phyloP scores from a whole-genome alignment of 2,113 vertebrate species.

The Thryonomys swinderianus region DNA sequence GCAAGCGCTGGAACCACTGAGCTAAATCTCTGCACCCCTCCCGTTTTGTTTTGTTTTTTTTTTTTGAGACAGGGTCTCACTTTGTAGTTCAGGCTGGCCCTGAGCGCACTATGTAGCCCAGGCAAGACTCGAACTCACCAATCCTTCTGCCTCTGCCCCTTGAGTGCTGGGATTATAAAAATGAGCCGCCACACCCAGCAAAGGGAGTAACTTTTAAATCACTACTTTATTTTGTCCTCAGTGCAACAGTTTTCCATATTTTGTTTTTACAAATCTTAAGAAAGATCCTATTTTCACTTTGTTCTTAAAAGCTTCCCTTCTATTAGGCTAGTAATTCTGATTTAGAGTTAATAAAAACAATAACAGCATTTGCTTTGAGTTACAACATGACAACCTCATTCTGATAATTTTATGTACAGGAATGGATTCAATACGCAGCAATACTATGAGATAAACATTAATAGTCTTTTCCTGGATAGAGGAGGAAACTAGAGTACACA shows the following conservation, averaged over 20 bases:
- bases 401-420: not conserved
- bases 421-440: not conserved
- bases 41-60: no score
- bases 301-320: not conserved
- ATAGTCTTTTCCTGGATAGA: not conserved
- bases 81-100: no score
- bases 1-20: no score
- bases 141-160: no score
- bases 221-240: not conserved
- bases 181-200: no score
- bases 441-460: not conserved
- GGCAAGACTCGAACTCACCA: no score
- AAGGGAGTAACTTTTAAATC: not conserved
- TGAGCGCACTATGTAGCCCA: no score
- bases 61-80: no score
- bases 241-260: not conserved
- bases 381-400: not conserved
- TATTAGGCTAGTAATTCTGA: not conserved
- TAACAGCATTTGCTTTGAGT: not conserved
- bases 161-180: no score
- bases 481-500: not conserved
- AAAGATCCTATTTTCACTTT: not conserved
- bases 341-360: not conserved
- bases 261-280: not conserved
- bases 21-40: no score